These are phyloP conservation scores for Alentia gelatinosa DNA, from an alignment of 2,888 invertebrate species.

Conservation along the genomic window DNA sequence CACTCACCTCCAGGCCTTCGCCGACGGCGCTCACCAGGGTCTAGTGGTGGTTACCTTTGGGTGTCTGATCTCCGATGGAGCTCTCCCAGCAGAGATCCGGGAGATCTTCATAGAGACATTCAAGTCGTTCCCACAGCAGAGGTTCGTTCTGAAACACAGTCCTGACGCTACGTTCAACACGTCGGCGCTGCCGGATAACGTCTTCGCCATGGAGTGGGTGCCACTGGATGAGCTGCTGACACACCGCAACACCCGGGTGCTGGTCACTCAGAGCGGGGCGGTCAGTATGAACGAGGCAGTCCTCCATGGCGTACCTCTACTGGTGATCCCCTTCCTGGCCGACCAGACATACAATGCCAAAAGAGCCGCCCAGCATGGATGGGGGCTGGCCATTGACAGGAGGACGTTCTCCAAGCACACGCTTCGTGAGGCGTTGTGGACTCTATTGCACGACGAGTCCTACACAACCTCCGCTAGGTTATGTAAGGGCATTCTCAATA, in stretches of 20 bases:
- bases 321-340: constrained; percentile 8
- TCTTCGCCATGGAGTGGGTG: constrained; percentile 10
- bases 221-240: constrained; percentile 22
- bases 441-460: not conserved
- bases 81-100: not conserved
- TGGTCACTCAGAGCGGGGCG: constrained; percentile 28
- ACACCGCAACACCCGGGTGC: not conserved
- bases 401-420: not conserved
- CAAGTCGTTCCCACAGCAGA: not conserved
- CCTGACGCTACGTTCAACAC: not conserved
- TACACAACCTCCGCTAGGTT: not conserved
- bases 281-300: constrained; percentile 17
- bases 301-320: not conserved
- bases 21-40: not conserved
- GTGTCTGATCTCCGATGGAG: not conserved
- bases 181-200: not conserved
- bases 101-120: constrained; percentile 36
- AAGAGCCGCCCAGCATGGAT: not conserved
- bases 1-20: not conserved
- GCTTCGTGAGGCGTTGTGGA: not conserved
- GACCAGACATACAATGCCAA: constrained; percentile 33
- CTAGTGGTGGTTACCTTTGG: not conserved
- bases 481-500: not conserved
- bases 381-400: constrained; percentile 15
- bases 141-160: constrained; percentile 2